Percentiles rank a stretch among this genome's conserved stretches.
These are phyloP conservation scores for Megaleporinus macrocephalus DNA, from an alignment of 2,113 vertebrate species.

Conservation along the genomic window DNA sequence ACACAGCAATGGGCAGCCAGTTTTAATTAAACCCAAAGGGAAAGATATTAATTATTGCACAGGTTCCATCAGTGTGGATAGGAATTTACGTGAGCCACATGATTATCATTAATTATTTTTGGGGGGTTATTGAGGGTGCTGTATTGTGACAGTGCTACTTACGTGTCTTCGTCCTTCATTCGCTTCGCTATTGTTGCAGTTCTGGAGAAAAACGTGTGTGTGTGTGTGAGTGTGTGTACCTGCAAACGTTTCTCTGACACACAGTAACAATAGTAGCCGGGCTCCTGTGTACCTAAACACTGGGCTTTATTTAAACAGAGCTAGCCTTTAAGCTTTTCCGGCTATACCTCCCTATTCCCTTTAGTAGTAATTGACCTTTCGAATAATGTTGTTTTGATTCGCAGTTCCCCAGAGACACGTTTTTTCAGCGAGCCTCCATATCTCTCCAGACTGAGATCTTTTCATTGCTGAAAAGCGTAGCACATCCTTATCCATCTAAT, in stretches of 20 bases:
- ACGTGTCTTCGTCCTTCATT: neutral
- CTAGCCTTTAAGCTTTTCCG: conserved; percentile 21
- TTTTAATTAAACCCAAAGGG: conserved; percentile 81
- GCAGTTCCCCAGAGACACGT: conserved; percentile 21
- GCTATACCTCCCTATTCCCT: conserved; percentile 31
- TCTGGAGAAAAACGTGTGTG: neutral
- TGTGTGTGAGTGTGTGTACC: neutral
- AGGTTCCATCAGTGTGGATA: conserved; percentile 63
- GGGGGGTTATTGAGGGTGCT: too few relatives aligned
- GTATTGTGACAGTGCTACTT: neutral
- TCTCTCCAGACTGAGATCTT: conserved; percentile 28
- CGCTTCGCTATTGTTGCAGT: neutral
- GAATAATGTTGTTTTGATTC: conserved; percentile 40
- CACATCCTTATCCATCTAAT: conserved; percentile 58
- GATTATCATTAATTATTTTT: conserved; percentile 60
- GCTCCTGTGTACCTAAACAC: neutral
- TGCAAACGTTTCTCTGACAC: too few relatives aligned
- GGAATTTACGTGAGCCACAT: conserved; percentile 53
- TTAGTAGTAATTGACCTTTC: conserved; percentile 55
- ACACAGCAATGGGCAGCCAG: conserved; percentile 53
- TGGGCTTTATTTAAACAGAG: conserved; percentile 29
- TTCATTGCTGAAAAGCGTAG: conserved; percentile 40
- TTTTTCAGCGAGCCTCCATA: conserved; percentile 24
- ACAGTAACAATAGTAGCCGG: neutral
- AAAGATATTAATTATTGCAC: conserved; percentile 74